Conservation (phyloP, 2,888 invertebrate species). For the Arge pagana region DNA sequence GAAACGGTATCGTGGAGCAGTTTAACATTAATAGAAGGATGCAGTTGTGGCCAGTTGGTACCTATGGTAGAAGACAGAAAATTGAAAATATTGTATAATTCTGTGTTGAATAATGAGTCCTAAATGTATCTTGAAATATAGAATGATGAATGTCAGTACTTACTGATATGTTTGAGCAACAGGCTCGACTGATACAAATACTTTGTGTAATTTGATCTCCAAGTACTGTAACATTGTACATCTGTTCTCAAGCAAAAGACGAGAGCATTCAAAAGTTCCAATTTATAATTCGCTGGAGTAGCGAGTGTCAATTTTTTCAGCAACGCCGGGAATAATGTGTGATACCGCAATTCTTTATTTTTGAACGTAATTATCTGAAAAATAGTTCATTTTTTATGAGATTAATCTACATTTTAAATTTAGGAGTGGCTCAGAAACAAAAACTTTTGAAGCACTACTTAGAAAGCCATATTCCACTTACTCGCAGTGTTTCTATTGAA, state of each 20-base stretch:
- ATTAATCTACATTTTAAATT: background rate
- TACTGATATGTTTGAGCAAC: constrained; percentile 62
- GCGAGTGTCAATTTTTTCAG: constrained; percentile 67
- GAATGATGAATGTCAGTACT: constrained; percentile 29
- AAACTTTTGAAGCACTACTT: background rate
- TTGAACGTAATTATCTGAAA: constrained; percentile 48
- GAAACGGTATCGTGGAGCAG: constrained; percentile 59
- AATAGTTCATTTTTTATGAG: background rate
- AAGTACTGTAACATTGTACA: constrained; percentile 67
- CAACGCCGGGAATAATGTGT: constrained; percentile 66
- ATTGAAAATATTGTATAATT: constrained; percentile 53
- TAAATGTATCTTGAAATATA: background rate
- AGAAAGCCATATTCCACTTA: constrained; percentile 43
- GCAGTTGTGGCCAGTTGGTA: constrained; percentile 55
- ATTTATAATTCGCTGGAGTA: constrained; percentile 59
- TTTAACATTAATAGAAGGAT: constrained; percentile 53
- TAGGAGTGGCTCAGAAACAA: background rate
- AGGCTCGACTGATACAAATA: constrained; percentile 70
- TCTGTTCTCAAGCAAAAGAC: constrained; percentile 67
- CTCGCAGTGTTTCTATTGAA: constrained; percentile 65
- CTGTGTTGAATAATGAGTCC: constrained; percentile 53
- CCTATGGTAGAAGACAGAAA: constrained; percentile 46
- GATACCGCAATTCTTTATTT: constrained; percentile 52
- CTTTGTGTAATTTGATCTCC: constrained; percentile 72
- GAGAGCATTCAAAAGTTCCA: constrained; percentile 66